Evolutionary conservation across 2,797 vertebrate species (phyloP).

Genomic region (Gouania willdenowi): DNA sequence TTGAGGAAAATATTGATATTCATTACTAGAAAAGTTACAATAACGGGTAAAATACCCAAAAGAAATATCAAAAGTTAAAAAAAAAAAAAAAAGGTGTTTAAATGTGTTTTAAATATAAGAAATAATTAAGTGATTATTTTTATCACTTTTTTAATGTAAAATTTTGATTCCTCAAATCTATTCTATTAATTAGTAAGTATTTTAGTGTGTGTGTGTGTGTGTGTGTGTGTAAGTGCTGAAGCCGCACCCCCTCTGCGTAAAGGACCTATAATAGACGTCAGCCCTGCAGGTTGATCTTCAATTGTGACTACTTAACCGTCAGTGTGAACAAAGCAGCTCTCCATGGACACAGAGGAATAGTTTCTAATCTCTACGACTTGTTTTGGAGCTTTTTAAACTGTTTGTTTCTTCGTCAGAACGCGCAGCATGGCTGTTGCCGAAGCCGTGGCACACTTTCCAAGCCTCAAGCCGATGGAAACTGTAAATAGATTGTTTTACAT

Average conservation of each 20-base stretch:
- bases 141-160: too few relatives aligned
- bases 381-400: background rate
- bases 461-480: constrained; percentile 57
- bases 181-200: too few relatives aligned
- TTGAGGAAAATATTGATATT: too few relatives aligned
- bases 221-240: background rate
- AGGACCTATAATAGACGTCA: constrained; percentile 36
- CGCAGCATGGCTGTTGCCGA: constrained; percentile 74
- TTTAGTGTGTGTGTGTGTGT: background rate
- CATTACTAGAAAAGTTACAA: too few relatives aligned
- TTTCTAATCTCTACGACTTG: too few relatives aligned
- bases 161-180: too few relatives aligned
- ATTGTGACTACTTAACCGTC: constrained; percentile 7
- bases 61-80: too few relatives aligned
- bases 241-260: constrained; percentile 41
- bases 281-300: constrained; percentile 14
- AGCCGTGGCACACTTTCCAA: constrained; percentile 65
- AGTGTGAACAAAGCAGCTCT: background rate
- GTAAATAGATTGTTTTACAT: constrained; percentile 65
- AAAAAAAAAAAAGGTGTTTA: too few relatives aligned
- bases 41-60: too few relatives aligned
- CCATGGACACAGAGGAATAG: constrained; percentile 16
- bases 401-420: background rate
- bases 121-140: too few relatives aligned
- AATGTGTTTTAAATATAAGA: too few relatives aligned